Conservation (phyloP, 2,888 invertebrate genomes). For the Mythimna lalbum region DNA sequence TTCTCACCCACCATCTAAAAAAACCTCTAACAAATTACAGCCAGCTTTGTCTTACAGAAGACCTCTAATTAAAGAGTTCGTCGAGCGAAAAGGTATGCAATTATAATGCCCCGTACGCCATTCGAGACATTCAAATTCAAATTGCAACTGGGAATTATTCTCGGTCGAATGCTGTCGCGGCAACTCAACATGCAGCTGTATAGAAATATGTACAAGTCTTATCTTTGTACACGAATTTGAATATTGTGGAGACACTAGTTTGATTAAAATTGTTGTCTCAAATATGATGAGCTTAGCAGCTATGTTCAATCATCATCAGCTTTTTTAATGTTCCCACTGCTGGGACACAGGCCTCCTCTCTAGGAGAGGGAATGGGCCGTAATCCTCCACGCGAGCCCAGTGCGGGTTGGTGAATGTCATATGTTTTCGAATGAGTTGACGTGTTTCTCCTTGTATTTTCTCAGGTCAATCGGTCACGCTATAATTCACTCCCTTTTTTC, state of each 20-base stretch:
- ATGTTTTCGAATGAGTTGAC: no score
- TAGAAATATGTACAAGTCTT: constrained; percentile 10
- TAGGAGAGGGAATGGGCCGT: no score
- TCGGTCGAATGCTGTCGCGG: constrained; percentile 30
- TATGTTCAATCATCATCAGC: no score
- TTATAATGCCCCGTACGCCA: constrained; percentile 46
- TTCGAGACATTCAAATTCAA: constrained; percentile 60
- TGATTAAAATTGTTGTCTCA: neutral
- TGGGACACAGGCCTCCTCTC: no score
- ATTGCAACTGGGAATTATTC: constrained; percentile 63
- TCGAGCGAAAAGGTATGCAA: constrained; percentile 53
- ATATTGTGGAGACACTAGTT: neutral
- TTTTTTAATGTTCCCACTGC: no score
- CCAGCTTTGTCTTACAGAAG: constrained; percentile 42
- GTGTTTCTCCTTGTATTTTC: no score
- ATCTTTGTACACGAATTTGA: constrained; percentile 1
- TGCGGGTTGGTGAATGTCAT: no score
- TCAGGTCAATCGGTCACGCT: no score
- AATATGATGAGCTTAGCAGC: neutral
- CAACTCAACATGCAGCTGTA: constrained; percentile 49
- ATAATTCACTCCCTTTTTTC: no score
- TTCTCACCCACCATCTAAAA: neutral
- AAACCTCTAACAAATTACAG: constrained; percentile 23
- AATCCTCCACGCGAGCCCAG: no score
- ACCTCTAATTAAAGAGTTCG: constrained; percentile 58